Evolutionary conservation across 2,113 vertebrate genomes (phyloP).

Genomic region (Thryonomys swinderianus): DNA sequence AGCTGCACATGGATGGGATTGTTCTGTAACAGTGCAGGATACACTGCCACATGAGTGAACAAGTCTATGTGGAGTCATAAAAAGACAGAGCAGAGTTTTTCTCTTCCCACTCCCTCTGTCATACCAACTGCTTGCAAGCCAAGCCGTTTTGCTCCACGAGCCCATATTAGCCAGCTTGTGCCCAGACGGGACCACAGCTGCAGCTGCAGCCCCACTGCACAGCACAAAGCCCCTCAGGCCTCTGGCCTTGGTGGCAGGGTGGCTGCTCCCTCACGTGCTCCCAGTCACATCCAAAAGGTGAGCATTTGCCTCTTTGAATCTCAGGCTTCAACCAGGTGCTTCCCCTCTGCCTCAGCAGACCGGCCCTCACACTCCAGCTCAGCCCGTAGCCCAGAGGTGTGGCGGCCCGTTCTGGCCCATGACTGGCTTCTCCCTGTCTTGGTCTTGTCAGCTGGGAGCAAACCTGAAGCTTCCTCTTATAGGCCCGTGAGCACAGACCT

Average conservation of each 20-base stretch:
- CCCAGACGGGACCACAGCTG: background rate
- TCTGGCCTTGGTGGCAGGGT: too few relatives aligned
- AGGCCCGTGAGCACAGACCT: fast-evolving
- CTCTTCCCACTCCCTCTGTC: background rate
- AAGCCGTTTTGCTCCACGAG: fast-evolving
- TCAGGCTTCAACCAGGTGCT: background rate
- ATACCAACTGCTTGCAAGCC: background rate
- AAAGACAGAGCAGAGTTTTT: background rate
- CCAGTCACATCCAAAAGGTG: fast-evolving
- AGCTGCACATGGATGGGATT: background rate
- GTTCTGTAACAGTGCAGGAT: background rate
- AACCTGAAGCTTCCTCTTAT: background rate
- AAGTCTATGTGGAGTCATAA: background rate
- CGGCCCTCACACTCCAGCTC: fast-evolving
- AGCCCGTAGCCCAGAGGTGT: background rate
- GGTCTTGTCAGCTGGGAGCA: background rate
- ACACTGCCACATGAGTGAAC: background rate
- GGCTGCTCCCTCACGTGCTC: fast-evolving
- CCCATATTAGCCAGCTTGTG: background rate
- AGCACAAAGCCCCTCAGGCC: too few relatives aligned
- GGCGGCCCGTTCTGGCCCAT: background rate
- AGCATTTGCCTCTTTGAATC: background rate
- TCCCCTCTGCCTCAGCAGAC: background rate
- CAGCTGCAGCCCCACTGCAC: background rate
- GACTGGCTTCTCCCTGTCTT: background rate